Percentiles rank a stretch among this genome's conserved stretches.
Conservation (phyloP, 1,140 invertebrate genomes). For the Marisa cornuarietis region DNA sequence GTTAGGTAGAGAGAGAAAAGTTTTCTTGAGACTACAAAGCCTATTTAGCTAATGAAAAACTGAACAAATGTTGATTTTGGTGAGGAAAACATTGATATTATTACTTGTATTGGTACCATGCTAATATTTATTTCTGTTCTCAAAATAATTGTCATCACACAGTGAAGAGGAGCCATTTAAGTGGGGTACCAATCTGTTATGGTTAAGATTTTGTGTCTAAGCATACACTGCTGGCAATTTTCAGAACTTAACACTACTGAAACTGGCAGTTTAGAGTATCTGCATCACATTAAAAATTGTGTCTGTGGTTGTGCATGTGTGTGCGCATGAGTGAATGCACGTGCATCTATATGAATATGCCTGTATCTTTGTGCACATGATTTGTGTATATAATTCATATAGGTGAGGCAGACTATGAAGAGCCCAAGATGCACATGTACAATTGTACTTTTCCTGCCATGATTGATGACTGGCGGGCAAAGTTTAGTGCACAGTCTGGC, state of each 20-base stretch:
- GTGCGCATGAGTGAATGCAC: neutral
- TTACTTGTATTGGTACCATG: too few species aligned
- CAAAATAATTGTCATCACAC: too few species aligned
- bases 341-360: constrained; percentile 1
- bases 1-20: too few species aligned
- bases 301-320: neutral
- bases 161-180: too few species aligned
- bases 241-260: neutral
- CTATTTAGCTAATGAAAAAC: too few species aligned
- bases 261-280: neutral
- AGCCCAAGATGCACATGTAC: constrained; percentile 38
- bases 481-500: constrained; percentile 39
- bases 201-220: too few species aligned
- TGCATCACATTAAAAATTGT: neutral
- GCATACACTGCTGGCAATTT: too few species aligned
- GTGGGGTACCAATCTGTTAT: too few species aligned
- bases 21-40: too few species aligned
- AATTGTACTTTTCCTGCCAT: constrained; percentile 57
- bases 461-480: constrained; percentile 55
- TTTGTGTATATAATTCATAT: neutral
- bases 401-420: constrained; percentile 18
- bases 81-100: too few species aligned
- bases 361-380: constrained; percentile 1
- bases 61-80: too few species aligned
- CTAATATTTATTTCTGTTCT: too few species aligned